Conservation (phyloP, 2,797 vertebrate genomes). For the Saxicola maurus region DNA sequence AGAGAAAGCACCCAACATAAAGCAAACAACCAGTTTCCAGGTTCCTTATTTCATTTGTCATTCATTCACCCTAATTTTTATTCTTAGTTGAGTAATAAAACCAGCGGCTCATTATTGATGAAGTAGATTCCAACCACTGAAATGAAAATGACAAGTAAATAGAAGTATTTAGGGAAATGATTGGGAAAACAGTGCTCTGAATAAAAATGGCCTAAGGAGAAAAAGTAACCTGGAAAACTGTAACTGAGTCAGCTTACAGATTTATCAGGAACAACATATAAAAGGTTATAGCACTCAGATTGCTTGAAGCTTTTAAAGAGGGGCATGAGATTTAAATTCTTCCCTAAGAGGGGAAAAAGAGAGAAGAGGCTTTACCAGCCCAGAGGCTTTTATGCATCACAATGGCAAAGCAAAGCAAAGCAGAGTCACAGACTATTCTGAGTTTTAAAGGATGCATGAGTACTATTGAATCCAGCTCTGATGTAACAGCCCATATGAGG, state of each 20-base stretch:
- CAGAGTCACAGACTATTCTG: background rate
- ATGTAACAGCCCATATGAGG: background rate
- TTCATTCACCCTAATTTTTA: background rate
- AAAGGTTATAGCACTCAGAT: background rate
- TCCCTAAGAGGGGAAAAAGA: background rate
- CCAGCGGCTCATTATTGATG: background rate
- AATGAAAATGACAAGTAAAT: background rate
- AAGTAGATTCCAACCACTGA: background rate
- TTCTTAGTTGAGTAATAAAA: background rate
- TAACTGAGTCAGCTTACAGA: background rate
- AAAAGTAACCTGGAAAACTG: background rate
- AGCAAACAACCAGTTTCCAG: background rate
- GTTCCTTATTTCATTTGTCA: background rate
- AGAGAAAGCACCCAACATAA: background rate
- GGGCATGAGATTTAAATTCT: background rate
- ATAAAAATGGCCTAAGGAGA: background rate
- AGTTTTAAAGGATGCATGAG: background rate
- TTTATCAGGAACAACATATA: background rate
- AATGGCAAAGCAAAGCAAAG: background rate
- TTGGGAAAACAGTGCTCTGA: background rate
- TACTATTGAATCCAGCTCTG: background rate
- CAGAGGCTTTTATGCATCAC: background rate
- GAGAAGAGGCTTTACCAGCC: background rate
- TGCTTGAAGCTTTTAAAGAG: background rate
- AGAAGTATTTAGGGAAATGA: background rate